A percentile compares a stretch with the other conserved stretches of the same genome.
phyloP scores from a whole-genome alignment of 2,113 vertebrate species.

The Paramisgurnus dabryanus region DNA sequence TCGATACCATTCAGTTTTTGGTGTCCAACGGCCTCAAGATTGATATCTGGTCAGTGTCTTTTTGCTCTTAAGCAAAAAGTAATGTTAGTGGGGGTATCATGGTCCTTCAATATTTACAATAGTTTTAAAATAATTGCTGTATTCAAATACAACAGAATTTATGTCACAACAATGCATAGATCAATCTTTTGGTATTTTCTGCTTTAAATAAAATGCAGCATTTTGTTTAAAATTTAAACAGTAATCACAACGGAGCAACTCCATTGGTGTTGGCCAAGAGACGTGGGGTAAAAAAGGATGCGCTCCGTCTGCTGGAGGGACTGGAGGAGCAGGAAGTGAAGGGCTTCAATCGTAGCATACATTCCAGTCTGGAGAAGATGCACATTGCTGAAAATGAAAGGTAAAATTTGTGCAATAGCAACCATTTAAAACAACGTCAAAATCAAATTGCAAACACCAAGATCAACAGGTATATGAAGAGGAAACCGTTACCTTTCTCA shows the following conservation, averaged over 20 bases:
- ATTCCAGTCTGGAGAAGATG: slow-evolving; percentile 87
- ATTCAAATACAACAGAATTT: no score
- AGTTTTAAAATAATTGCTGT: no score
- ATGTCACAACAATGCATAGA: background rate
- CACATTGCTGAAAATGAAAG: slow-evolving; percentile 85
- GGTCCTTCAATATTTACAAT: no score
- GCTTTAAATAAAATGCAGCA: background rate
- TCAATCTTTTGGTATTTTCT: background rate
- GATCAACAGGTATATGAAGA: no score
- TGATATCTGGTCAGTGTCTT: slow-evolving; percentile 82
- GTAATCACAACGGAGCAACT: slow-evolving; percentile 89
- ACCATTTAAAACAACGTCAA: no score
- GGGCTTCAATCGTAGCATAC: slow-evolving; percentile 85
- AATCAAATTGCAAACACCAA: no score
- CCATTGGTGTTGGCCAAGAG: slow-evolving; percentile 85
- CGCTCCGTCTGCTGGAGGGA: slow-evolving; percentile 84
- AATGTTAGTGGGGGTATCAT: no score
- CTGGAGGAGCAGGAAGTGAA: slow-evolving; percentile 88
- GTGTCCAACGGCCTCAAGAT: slow-evolving; percentile 89
- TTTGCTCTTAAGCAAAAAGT: no score
- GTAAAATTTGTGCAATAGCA: slow-evolving; percentile 58
- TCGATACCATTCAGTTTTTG: slow-evolving; percentile 87
- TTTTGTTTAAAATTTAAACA: slow-evolving; percentile 51
- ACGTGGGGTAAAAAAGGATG: slow-evolving; percentile 86
- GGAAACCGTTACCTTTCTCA: no score